Conservation (phyloP, 1,140 invertebrate genomes). For the Listronotus bonariensis region DNA sequence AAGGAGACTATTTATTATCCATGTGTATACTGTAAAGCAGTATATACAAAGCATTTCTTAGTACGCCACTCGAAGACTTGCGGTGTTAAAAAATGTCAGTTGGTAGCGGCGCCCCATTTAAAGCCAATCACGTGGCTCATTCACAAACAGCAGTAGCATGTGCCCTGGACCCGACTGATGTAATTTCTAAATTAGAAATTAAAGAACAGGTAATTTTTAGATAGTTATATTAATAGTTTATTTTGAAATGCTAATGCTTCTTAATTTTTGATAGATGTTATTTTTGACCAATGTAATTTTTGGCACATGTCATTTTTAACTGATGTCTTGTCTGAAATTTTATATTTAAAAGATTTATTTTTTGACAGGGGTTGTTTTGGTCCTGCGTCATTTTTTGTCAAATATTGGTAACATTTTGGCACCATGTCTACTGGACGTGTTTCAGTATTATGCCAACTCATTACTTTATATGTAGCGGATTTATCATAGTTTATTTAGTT, state of each 20-base stretch:
- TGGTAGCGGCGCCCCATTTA: conserved; percentile 3
- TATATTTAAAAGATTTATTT: too few species aligned
- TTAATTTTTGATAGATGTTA: neutral
- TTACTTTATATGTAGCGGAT: too few species aligned
- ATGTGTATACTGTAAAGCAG: conserved; percentile 28
- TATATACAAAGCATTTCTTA: conserved; percentile 28
- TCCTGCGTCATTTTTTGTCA: too few species aligned
- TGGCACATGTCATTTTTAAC: too few species aligned
- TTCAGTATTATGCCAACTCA: too few species aligned
- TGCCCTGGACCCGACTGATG: conserved; percentile 15
- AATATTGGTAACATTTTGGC: too few species aligned
- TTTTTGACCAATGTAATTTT: neutral
- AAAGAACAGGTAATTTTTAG: conserved; percentile 19
- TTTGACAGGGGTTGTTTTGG: too few species aligned
- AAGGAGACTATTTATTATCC: conserved; percentile 25
- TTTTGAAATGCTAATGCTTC: neutral
- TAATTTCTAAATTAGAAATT: conserved; percentile 21
- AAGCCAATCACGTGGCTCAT: conserved; percentile 15
- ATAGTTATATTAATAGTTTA: neutral
- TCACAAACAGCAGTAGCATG: conserved; percentile 26
- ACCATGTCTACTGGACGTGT: too few species aligned
- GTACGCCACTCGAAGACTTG: conserved; percentile 27
- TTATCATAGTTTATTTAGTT: neutral
- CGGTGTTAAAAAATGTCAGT: neutral
- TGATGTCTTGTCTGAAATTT: too few species aligned